Percentiles rank a stretch among this genome's conserved stretches.
phyloP scores from a whole-genome alignment of 2,888 invertebrate species.

The Cryptosula pallasiana region DNA sequence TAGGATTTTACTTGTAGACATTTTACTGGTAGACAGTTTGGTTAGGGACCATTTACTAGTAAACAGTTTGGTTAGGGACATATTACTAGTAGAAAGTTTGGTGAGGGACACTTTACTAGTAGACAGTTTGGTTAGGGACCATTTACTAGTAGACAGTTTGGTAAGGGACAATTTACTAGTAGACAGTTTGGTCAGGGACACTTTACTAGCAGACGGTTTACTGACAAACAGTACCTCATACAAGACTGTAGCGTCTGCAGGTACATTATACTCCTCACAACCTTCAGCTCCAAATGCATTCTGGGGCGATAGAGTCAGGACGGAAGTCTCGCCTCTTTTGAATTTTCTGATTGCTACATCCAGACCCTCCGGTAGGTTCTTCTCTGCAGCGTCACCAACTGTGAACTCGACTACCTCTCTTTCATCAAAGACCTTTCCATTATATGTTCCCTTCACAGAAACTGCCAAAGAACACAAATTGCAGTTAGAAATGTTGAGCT shows the following conservation, averaged over 20 bases:
- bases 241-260: conserved; percentile 63
- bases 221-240: conserved; percentile 61
- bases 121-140: too few species aligned
- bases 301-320: conserved; percentile 62
- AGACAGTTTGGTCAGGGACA: too few species aligned
- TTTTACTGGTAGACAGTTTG: too few species aligned
- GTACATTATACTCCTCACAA: conserved; percentile 67
- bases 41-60: too few species aligned
- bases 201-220: too few species aligned
- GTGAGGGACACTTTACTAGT: too few species aligned
- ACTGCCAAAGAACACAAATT: conserved; percentile 65
- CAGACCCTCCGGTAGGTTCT: conserved; percentile 68
- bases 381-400: conserved; percentile 77
- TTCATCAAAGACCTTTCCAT: conserved; percentile 70
- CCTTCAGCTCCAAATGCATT: conserved; percentile 75
- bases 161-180: too few species aligned
- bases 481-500: too few species aligned
- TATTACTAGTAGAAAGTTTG: too few species aligned
- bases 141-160: too few species aligned
- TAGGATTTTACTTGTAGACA: too few species aligned
- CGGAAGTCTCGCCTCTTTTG: conserved; percentile 70
- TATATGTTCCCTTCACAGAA: conserved; percentile 65
- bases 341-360: conserved; percentile 63
- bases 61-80: too few species aligned
- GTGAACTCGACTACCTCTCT: conserved; percentile 70